These are phyloP conservation scores for Odontamblyopus lacepedii DNA, from an alignment of 2,797 vertebrate genomes.

Conservation along the genomic window DNA sequence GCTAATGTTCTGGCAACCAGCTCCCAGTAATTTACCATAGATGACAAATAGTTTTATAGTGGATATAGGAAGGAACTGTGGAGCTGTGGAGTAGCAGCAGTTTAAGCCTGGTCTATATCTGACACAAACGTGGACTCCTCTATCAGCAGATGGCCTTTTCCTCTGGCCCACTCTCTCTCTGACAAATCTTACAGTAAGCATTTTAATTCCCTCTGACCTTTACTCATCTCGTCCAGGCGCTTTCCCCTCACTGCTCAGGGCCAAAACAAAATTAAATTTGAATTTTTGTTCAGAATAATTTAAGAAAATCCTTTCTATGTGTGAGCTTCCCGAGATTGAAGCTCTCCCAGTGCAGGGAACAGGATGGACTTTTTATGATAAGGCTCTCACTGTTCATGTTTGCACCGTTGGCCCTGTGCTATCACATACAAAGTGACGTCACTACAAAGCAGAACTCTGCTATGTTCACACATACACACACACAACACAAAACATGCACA, in stretches of 20 bases:
- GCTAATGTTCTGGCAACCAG: neutral
- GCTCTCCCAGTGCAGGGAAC: conserved; percentile 39
- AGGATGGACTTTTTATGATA: conserved; percentile 43
- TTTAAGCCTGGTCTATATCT: conserved; percentile 43
- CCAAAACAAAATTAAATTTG: conserved; percentile 74
- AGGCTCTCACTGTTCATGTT: conserved; percentile 7
- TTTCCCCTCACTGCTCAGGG: conserved; percentile 58
- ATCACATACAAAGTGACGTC: conserved; percentile 42
- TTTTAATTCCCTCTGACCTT: conserved; percentile 75
- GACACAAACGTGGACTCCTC: conserved; percentile 51
- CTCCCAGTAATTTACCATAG: neutral
- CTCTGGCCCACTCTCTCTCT: conserved; percentile 50
- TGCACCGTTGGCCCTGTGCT: conserved; percentile 37
- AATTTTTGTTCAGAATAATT: conserved; percentile 70
- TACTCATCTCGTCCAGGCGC: conserved; percentile 64
- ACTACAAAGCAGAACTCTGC: conserved; percentile 17
- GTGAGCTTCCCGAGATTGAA: conserved; percentile 37
- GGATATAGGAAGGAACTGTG: conserved; percentile 15
- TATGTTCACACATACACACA: conserved; percentile 17
- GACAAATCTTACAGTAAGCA: conserved; percentile 71
- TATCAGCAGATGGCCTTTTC: conserved; percentile 65
- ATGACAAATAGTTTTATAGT: conserved; percentile 1
- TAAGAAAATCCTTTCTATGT: conserved; percentile 50
- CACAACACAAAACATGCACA: neutral
- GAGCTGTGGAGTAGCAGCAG: conserved; percentile 42